Evolutionary conservation across 2,888 invertebrate genomes (phyloP).

Genomic region (Auanema sp.): DNA sequence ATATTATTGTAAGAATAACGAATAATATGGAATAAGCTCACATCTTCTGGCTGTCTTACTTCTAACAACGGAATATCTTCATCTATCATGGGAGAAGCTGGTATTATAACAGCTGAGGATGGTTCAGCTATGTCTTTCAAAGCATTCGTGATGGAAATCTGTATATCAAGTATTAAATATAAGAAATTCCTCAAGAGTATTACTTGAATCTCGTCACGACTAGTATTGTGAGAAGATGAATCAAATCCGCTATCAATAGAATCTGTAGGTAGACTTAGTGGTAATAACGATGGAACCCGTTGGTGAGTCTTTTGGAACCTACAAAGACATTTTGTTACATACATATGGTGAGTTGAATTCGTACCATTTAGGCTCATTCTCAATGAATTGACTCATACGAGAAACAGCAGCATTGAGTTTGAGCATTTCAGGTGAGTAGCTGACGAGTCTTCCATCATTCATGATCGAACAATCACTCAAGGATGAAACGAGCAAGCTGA

Average conservation of each 20-base stretch:
- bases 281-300: conserved; percentile 15
- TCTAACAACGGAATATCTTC: conserved; percentile 4
- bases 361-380: conserved; percentile 49
- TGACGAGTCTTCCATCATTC: conserved; percentile 41
- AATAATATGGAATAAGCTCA: too few relatives aligned
- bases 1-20: too few relatives aligned
- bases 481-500: conserved; percentile 39
- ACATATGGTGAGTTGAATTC: too few relatives aligned
- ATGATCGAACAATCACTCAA: conserved; percentile 29
- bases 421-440: conserved; percentile 37
- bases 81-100: conserved; percentile 3
- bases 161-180: not conserved
- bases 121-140: too few relatives aligned
- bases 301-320: conserved; percentile 46
- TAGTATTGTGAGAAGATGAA: not conserved
- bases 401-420: conserved; percentile 44
- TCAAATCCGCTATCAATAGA: conserved; percentile 3
- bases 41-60: too few relatives aligned
- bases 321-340: too few relatives aligned
- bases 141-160: not conserved
- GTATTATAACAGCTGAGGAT: not conserved
- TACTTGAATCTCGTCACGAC: not conserved
- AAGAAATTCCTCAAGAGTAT: too few relatives aligned
- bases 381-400: conserved; percentile 34
- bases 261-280: not conserved